Percentiles rank a stretch among this genome's conserved stretches.
These are phyloP conservation scores for Saxicola maurus DNA, from an alignment of 2,797 vertebrate genomes.

Conservation along the genomic window DNA sequence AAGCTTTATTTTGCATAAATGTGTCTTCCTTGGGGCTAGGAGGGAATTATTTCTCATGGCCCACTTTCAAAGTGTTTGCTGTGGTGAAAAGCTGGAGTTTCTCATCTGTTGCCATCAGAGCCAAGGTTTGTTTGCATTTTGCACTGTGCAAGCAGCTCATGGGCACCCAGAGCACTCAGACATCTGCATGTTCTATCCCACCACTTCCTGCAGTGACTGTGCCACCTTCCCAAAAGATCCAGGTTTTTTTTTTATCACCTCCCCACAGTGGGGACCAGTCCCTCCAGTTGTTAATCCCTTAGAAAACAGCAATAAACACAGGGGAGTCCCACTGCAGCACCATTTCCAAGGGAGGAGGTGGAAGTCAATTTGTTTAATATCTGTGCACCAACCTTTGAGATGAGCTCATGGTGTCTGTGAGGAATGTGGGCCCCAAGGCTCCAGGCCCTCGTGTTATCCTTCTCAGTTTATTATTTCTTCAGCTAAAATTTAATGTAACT, in stretches of 20 bases:
- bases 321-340: background rate
- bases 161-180: background rate
- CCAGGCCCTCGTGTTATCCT: background rate
- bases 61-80: background rate
- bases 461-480: conserved; percentile 5
- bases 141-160: background rate
- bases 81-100: background rate
- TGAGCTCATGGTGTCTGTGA: conserved; percentile 6
- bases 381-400: background rate
- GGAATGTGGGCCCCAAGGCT: background rate
- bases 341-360: background rate
- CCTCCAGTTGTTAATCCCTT: background rate
- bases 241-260: background rate
- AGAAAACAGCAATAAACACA: background rate
- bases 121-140: background rate
- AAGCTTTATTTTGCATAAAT: background rate
- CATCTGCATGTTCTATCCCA: background rate
- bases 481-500: background rate
- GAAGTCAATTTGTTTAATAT: background rate
- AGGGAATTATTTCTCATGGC: background rate
- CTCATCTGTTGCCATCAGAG: background rate
- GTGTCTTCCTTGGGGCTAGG: background rate
- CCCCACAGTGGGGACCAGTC: background rate
- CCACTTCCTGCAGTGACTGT: background rate
- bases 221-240: background rate